phyloP scores from a whole-genome alignment of 2,113 vertebrate genomes.

The Chionomys nivalis region DNA sequence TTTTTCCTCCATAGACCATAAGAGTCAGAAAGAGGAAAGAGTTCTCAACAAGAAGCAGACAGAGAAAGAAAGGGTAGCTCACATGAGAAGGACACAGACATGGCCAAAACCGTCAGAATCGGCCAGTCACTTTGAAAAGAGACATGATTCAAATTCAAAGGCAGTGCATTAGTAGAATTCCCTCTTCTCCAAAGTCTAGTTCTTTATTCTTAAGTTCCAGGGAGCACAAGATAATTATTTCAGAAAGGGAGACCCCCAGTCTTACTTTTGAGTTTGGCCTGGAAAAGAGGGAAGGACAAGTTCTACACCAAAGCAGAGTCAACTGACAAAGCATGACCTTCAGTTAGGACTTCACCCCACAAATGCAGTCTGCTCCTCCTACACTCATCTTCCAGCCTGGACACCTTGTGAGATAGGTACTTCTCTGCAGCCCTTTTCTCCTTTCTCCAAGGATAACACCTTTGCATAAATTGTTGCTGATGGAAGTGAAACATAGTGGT shows the following conservation, averaged over 20 bases:
- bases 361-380: not conserved
- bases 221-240: not conserved
- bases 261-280: not conserved
- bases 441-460: not conserved
- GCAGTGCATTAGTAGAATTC: not conserved
- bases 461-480: not conserved
- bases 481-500: not conserved
- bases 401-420: not conserved
- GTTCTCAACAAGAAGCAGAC: not conserved
- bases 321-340: not conserved
- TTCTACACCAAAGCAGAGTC: not conserved
- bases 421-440: not conserved
- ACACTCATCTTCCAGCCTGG: not conserved
- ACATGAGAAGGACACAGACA: not conserved
- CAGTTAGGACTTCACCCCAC: not conserved
- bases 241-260: not conserved
- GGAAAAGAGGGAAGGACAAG: not conserved
- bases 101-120: not conserved
- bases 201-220: not conserved
- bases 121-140: not conserved
- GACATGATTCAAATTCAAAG: not conserved
- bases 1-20: not conserved
- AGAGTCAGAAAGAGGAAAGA: not conserved
- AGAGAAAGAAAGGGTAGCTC: not conserved
- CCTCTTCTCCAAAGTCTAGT: not conserved